These are phyloP conservation scores for Lasioglossum marginatum DNA, from an alignment of 2,888 invertebrate species.

Conservation along the genomic window DNA sequence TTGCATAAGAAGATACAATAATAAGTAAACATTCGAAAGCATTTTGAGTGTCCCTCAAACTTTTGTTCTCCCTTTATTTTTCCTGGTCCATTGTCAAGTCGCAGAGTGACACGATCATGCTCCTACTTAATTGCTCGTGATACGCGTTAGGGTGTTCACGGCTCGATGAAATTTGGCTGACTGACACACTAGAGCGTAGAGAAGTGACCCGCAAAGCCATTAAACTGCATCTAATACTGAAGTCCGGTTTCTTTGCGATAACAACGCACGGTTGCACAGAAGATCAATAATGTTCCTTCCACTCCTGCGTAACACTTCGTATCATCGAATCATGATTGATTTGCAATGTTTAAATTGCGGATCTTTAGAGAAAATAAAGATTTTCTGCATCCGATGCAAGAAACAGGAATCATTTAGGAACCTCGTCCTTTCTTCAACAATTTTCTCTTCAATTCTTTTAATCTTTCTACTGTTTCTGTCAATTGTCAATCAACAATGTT, in stretches of 20 bases:
- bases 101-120: not conserved
- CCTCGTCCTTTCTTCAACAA: too few species aligned
- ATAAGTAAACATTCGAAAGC: not conserved
- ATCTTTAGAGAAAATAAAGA: not conserved
- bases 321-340: not conserved
- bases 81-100: not conserved
- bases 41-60: not conserved
- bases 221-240: not conserved
- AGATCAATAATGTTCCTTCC: not conserved
- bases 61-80: not conserved
- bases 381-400: too few species aligned
- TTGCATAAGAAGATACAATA: not conserved
- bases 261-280: not conserved
- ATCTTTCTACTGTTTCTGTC: too few species aligned
- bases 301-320: not conserved
- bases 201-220: not conserved
- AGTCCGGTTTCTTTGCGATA: not conserved
- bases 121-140: not conserved
- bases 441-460: too few species aligned
- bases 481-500: too few species aligned
- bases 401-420: too few species aligned
- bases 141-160: not conserved
- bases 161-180: not conserved
- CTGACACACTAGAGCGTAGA: not conserved
- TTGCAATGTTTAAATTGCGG: not conserved